Evolutionary conservation across 1,140 invertebrate genomes (phyloP).

Genomic region (Bombus confusus): DNA sequence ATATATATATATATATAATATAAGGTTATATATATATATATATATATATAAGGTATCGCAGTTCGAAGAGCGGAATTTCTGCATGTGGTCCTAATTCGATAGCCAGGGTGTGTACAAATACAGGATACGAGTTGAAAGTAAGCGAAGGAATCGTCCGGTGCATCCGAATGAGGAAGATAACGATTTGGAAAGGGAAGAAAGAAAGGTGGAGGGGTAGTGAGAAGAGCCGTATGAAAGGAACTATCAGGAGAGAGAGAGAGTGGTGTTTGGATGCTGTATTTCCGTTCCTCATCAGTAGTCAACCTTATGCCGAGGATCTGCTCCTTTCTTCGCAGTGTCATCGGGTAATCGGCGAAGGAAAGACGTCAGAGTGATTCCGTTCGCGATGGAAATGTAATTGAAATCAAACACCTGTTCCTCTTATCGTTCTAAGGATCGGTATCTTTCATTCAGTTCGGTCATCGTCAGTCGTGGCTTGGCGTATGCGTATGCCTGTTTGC

Average conservation of each 20-base stretch:
- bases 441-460: background rate
- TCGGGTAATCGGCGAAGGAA: background rate
- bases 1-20: no score
- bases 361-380: conserved; percentile 2
- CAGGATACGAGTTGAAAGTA: background rate
- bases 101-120: background rate
- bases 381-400: conserved; percentile 5
- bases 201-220: background rate
- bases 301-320: conserved; percentile 66
- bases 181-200: background rate
- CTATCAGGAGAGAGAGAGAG: conserved; percentile 54
- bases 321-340: conserved; percentile 49
- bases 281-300: conserved; percentile 78
- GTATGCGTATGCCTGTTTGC: background rate
- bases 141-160: background rate
- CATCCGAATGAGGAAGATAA: background rate
- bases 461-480: background rate
- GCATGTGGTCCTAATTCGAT: background rate
- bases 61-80: background rate
- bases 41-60: background rate
- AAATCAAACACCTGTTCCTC: background rate
- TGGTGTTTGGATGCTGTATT: conserved; percentile 69
- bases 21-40: no score
- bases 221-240: background rate
- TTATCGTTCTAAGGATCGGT: background rate